Conservation (phyloP, 2,797 vertebrate species). For the Coccyzus lansbergi region DNA sequence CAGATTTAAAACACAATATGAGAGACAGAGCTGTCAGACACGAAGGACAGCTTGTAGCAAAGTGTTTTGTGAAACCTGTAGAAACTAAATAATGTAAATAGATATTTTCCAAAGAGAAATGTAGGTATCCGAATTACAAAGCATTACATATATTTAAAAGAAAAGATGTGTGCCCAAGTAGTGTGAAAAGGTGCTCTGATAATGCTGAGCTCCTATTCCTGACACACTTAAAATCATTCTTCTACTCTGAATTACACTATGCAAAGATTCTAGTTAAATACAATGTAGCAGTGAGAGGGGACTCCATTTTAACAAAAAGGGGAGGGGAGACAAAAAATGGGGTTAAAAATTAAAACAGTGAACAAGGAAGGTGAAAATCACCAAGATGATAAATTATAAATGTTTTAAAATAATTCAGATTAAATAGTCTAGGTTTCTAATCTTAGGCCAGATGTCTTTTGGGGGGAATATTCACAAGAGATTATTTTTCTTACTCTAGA, state of each 20-base stretch:
- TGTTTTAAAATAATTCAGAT: neutral
- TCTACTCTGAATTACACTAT: neutral
- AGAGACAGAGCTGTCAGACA: neutral
- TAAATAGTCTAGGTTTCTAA: neutral
- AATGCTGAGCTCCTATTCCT: neutral
- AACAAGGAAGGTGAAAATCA: neutral
- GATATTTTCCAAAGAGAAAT: neutral
- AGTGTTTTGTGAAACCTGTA: neutral
- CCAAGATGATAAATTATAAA: neutral
- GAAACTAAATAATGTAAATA: neutral
- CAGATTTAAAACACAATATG: neutral
- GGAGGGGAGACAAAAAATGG: fast-evolving
- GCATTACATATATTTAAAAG: neutral
- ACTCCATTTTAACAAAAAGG: fast-evolving
- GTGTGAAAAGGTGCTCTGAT: neutral
- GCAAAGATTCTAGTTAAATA: neutral
- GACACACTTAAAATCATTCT: no score
- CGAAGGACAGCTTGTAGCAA: neutral
- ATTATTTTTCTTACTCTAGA: neutral
- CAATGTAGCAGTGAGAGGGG: neutral
- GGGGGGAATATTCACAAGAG: neutral
- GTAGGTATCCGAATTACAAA: neutral
- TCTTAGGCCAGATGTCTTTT: neutral
- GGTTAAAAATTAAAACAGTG: neutral
- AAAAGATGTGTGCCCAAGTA: neutral